Percentiles rank a stretch among this genome's conserved stretches.
Evolutionary conservation across 2,113 vertebrate genomes (phyloP).

Genomic region (Heptranchias perlo): DNA sequence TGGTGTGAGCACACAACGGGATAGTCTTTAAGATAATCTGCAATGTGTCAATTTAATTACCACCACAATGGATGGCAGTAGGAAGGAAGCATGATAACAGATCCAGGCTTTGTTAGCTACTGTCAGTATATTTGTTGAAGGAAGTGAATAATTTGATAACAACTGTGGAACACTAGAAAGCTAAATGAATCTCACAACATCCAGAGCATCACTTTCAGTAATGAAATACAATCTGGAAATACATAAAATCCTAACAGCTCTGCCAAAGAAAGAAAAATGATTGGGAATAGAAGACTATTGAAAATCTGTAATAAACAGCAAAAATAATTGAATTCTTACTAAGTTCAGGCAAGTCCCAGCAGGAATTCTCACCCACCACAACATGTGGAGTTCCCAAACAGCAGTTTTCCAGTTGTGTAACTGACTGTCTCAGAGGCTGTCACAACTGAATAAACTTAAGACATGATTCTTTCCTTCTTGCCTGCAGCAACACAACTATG

Average conservation of each 20-base stretch:
- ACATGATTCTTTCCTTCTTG: background rate
- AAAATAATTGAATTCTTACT: background rate
- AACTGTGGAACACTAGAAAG: no score
- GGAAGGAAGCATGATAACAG: background rate
- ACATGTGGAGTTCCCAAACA: background rate
- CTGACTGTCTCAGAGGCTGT: background rate
- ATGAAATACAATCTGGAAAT: background rate
- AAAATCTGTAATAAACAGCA: background rate
- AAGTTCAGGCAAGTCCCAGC: background rate
- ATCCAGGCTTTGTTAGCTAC: background rate
- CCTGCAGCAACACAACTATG: background rate
- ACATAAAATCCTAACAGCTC: background rate
- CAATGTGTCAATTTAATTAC: conserved; percentile 12
- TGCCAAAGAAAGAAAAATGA: background rate
- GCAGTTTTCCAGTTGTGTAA: background rate
- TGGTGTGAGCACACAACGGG: background rate
- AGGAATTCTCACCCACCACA: background rate
- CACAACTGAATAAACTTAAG: conserved; percentile 15
- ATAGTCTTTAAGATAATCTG: background rate
- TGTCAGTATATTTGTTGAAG: background rate
- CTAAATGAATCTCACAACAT: background rate
- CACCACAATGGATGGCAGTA: background rate
- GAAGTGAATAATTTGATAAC: background rate
- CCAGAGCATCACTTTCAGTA: background rate
- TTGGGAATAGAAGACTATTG: background rate